Evolutionary conservation across 2,888 invertebrate species (phyloP), one percentile per base, ranked within the genome.

Genomic region (Augiades crinisus): DNA sequence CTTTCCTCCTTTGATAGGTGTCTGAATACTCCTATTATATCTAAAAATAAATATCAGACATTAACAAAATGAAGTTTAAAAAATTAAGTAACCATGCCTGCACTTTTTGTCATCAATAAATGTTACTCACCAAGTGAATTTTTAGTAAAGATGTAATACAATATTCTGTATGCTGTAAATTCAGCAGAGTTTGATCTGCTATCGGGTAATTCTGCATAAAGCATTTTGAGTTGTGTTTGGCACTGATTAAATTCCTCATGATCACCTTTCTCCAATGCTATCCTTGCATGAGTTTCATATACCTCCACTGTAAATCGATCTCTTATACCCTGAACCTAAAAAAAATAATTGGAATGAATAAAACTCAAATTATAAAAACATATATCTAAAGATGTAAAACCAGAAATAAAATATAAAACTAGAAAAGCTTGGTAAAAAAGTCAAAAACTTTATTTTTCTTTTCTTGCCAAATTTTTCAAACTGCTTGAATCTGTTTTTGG

Each of bases 241-340:
- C 99, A 99, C 82, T 99, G 99, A 91, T 99, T 99, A 78, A 99
- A 99, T 80, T 99, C 99, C 75, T 98, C 99, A 78, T 98, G 98
- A 77, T 99, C 99, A 46, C 98, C 97, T 87, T 96, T 98, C 81
- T 99, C 99, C 78, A 99, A 91, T 43, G 99, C 99, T 70, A 99
- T 97, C 49, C 99, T 92, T 3, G 99, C 99, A 90, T 99, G 99
- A 2, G 98, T 98, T 91, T 99, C 99, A 88, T 99, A 99, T 7
- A 99, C 99, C 74, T 96, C 93, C n/a, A 99, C 95, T 47, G 99
- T 98, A 75, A 99, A 98, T 60, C 92, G 92, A 88, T 98, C 96
- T 63, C 99, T 91, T 63, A 99, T 93, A 68, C 99, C 98, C 92
- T 99, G 99, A 41, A 99, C 96, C 96, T 97, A 34, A 16, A 36